These are phyloP conservation scores for Pantherophis vulpinus DNA, from an alignment of 2,797 vertebrate species.

Conservation along the genomic window DNA sequence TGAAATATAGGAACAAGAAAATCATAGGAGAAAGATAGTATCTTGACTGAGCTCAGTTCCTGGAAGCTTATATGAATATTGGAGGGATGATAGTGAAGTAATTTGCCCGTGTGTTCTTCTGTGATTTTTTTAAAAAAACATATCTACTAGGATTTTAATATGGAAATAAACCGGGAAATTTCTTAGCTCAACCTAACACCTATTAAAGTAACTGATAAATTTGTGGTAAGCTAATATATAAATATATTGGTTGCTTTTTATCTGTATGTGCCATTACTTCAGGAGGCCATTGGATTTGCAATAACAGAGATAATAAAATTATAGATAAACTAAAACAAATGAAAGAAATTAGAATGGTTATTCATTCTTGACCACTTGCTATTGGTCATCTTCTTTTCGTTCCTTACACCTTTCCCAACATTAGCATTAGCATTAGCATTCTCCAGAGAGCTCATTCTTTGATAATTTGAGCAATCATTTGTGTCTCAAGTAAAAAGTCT, in stretches of 20 bases:
- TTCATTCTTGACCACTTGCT: neutral
- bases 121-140: neutral
- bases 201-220: neutral
- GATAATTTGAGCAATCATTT: neutral
- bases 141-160: neutral
- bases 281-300: neutral
- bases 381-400: neutral
- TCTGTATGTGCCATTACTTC: neutral
- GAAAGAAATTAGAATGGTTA: neutral
- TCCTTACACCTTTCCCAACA: neutral
- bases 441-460: neutral
- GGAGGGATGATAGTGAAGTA: neutral
- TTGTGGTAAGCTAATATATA: neutral
- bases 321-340: neutral
- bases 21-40: neutral
- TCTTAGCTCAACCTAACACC: neutral
- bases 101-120: neutral
- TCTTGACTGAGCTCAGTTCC: neutral
- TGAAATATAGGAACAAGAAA: conserved; percentile 1
- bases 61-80: neutral
- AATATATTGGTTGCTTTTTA: neutral
- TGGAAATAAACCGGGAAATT: neutral
- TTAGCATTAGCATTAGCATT: neutral
- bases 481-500: neutral
- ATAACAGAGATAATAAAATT: neutral